These are phyloP conservation scores for Arrhamphus sclerolepis DNA, from an alignment of 2,797 vertebrate genomes.

Conservation along the genomic window DNA sequence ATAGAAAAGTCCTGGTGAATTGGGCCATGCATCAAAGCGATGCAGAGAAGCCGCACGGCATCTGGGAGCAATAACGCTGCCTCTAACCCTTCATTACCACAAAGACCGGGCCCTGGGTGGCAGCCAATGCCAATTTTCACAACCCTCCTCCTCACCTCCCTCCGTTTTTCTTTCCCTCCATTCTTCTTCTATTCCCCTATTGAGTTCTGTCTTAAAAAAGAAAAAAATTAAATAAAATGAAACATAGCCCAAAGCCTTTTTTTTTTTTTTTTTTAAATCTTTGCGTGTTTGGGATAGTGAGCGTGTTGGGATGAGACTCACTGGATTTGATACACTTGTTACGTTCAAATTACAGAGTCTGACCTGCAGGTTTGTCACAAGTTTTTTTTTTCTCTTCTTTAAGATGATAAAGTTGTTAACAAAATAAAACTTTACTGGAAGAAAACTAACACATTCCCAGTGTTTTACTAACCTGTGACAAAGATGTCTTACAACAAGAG, in stretches of 20 bases:
- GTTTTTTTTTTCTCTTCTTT: background rate
- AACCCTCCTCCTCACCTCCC: constrained; percentile 76
- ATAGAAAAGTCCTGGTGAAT: constrained; percentile 81
- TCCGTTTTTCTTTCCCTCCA: constrained; percentile 67
- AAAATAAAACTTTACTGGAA: background rate
- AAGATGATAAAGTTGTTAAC: background rate
- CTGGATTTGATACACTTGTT: constrained; percentile 4
- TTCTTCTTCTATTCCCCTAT: constrained; percentile 60
- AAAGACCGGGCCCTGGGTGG: constrained; percentile 84
- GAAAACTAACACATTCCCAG: background rate
- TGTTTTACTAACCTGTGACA: constrained; percentile 21
- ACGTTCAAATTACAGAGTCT: too few species aligned
- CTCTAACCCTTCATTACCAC: constrained; percentile 86
- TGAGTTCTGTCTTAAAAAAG: constrained; percentile 46
- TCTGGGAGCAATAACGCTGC: constrained; percentile 86
- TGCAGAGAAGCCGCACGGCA: constrained; percentile 79
- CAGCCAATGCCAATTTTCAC: constrained; percentile 83
- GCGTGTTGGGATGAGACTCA: constrained; percentile 28
- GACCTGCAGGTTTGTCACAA: background rate
- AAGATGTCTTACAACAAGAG: constrained; percentile 27
- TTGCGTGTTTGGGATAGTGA: constrained; percentile 23
- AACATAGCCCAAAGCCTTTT: constrained; percentile 39
- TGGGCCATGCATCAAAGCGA: constrained; percentile 81
- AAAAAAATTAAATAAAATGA: constrained; percentile 24
- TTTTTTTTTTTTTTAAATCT: constrained; percentile 49